A percentile compares a stretch with the other conserved stretches of the same genome.
These are phyloP conservation scores for Salmo trutta DNA, from an alignment of 2,797 vertebrate genomes.

Conservation along the genomic window DNA sequence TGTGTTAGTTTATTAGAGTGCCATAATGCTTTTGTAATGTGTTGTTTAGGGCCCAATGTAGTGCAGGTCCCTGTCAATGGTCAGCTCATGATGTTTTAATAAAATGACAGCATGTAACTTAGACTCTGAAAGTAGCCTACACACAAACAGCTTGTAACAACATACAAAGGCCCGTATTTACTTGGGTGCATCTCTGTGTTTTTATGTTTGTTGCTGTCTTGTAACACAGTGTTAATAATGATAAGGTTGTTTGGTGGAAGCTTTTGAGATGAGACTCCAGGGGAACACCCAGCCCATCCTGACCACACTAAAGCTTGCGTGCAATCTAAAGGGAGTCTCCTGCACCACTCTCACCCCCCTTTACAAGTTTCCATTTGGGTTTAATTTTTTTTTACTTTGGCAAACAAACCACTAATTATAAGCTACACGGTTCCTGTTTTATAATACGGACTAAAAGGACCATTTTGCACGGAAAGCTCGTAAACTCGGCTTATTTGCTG, in stretches of 20 bases:
- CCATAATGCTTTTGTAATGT: background rate
- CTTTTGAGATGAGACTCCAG: constrained; percentile 47
- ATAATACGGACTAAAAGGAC: constrained; percentile 66
- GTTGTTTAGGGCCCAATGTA: background rate
- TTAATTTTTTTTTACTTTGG: constrained; percentile 73
- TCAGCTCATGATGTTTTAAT: constrained; percentile 25
- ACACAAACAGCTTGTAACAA: constrained; percentile 26
- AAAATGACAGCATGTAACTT: constrained; percentile 35
- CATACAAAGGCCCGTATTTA: constrained; percentile 41
- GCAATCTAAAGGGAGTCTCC: constrained; percentile 60
- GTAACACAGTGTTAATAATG: constrained; percentile 42
- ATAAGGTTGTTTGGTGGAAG: constrained; percentile 50
- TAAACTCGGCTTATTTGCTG: constrained; percentile 23
- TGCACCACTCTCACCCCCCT: constrained; percentile 52
- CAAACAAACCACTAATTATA: constrained; percentile 79
- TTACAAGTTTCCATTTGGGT: constrained; percentile 80
- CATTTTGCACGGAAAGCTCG: constrained; percentile 61
- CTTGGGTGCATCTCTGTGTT: constrained; percentile 31
- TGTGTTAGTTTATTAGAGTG: background rate
- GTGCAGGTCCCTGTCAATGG: background rate
- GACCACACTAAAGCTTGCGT: constrained; percentile 74
- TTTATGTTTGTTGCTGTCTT: constrained; percentile 27
- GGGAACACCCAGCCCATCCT: constrained; percentile 43
- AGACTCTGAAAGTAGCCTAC: constrained; percentile 22
- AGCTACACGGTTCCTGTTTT: constrained; percentile 76